Percentiles rank a stretch among this genome's conserved stretches.
phyloP scores from a whole-genome alignment of 2,888 invertebrate species.

The Hirtodrosophila trivittata region DNA sequence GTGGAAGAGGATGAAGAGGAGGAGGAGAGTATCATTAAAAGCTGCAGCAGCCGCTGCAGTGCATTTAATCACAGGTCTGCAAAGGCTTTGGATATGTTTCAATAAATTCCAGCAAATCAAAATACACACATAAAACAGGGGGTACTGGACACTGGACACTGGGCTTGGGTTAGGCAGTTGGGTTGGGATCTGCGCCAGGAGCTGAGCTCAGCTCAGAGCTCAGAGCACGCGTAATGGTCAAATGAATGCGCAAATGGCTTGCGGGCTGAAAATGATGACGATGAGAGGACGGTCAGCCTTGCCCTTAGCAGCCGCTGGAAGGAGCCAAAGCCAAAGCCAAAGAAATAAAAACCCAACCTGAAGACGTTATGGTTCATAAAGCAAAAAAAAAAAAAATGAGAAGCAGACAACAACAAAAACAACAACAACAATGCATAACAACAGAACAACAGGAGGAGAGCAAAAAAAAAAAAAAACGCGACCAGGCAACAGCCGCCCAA shows the following conservation, averaged over 20 bases:
- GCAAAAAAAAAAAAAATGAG: conserved; percentile 44
- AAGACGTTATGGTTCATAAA: conserved; percentile 79
- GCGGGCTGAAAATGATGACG: conserved; percentile 52
- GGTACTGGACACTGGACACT: not conserved
- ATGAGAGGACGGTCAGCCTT: conserved; percentile 52
- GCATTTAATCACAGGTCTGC: conserved; percentile 69
- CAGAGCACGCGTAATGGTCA: conserved; percentile 63
- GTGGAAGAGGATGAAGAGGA: not conserved
- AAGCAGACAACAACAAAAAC: conserved; percentile 35
- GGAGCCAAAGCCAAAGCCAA: conserved; percentile 35
- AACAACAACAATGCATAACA: conserved; percentile 36
- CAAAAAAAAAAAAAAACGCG: conserved; percentile 43
- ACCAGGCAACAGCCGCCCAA: conserved; percentile 64
- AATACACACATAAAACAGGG: conserved; percentile 28
- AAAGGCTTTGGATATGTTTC: conserved; percentile 64
- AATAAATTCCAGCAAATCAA: conserved; percentile 76
- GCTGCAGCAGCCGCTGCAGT: conserved; percentile 40
- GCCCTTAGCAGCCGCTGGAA: conserved; percentile 57
- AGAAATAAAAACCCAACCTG: conserved; percentile 33
- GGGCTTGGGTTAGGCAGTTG: conserved; percentile 19
- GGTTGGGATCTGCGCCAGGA: conserved; percentile 4
- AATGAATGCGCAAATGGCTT: conserved; percentile 74
- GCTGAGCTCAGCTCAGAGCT: conserved; percentile 5
- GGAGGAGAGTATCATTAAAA: conserved; percentile 62
- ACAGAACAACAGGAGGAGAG: conserved; percentile 33